These are phyloP conservation scores for Ovibos moschatus DNA, from an alignment of 2,113 vertebrate species.

Conservation along the genomic window DNA sequence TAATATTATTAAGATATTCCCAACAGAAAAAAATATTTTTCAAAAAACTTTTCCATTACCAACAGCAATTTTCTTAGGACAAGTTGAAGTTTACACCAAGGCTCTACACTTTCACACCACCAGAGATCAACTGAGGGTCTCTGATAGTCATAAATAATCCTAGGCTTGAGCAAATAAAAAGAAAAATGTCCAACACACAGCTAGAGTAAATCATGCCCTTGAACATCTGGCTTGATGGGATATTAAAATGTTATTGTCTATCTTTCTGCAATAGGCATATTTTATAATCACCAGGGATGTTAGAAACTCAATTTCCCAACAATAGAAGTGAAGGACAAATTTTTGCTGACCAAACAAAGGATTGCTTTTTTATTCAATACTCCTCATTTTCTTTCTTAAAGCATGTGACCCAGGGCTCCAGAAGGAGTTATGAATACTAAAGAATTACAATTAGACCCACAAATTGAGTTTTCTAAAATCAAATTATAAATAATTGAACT, in stretches of 20 bases:
- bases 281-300: background rate
- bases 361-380: background rate
- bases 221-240: background rate
- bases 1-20: background rate
- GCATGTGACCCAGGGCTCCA: background rate
- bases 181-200: background rate
- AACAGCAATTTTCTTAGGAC: background rate
- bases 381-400: background rate
- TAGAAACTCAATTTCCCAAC: background rate
- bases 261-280: background rate
- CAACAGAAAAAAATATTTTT: background rate
- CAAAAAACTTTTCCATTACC: background rate
- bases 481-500: background rate
- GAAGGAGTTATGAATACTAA: background rate
- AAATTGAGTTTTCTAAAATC: slow-evolving; percentile 29
- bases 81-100: background rate
- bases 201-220: background rate
- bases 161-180: background rate
- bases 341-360: background rate
- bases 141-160: background rate
- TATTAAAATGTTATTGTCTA: background rate
- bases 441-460: background rate
- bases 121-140: background rate
- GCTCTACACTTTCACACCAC: background rate
- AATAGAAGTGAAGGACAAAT: background rate